Evolutionary conservation across 2,797 vertebrate genomes (phyloP).

Genomic region (Hyperoplus immaculatus): DNA sequence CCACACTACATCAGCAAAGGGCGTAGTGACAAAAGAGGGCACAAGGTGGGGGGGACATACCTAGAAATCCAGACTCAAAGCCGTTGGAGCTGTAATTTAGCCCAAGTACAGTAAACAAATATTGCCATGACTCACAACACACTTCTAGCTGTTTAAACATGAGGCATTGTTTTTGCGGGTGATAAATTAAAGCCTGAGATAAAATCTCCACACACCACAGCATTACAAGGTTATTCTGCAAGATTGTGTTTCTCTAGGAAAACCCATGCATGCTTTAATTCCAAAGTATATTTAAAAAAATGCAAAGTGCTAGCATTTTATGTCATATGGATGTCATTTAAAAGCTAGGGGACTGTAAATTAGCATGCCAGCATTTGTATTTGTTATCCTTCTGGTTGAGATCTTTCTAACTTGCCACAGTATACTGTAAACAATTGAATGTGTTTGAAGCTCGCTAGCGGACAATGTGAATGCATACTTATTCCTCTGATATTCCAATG

Average conservation of each 20-base stretch:
- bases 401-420: conserved; percentile 9
- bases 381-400: conserved; percentile 27
- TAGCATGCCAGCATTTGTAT: background rate
- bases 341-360: conserved; percentile 20
- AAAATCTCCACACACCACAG: conserved; percentile 26
- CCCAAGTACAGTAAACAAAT: conserved; percentile 38
- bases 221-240: conserved; percentile 40
- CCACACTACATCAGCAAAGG: conserved; percentile 25
- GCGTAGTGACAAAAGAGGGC: conserved; percentile 12
- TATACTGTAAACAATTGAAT: conserved; percentile 20
- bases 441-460: background rate
- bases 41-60: background rate
- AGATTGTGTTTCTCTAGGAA: conserved; percentile 29
- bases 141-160: conserved; percentile 37
- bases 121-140: conserved; percentile 7
- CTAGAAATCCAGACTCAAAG: conserved; percentile 10
- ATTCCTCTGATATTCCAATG: background rate
- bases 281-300: conserved; percentile 31
- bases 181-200: conserved; percentile 31
- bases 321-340: conserved; percentile 27
- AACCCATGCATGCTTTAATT: conserved; percentile 23
- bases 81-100: conserved; percentile 3
- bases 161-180: conserved; percentile 21
- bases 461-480: background rate
- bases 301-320: conserved; percentile 3